Base-by-base conservation (phyloP, 2,888 invertebrate genomes). In the Pyrgus malvae region DNA sequence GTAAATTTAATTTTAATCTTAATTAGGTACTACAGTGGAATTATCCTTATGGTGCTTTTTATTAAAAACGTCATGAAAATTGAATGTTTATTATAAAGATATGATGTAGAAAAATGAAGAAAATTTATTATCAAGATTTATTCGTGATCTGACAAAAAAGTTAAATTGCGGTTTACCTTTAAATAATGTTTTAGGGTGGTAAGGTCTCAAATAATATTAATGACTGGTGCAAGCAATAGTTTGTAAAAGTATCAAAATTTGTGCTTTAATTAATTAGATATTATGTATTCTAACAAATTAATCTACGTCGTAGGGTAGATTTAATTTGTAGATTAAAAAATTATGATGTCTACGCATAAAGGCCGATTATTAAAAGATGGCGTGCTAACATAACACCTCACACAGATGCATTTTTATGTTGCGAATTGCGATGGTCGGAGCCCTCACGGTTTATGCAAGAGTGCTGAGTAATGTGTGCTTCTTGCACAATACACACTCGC, bases 21-120 rank as follows among this genome's bases (percentile, higher is more conserved):
- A 5, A 27, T 25, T 3, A 33, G 41, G 21, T 33, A 42, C 14
- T 29, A 41, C 16, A 27, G n/a, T 41, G 49, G 49, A 33, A 49
- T 23, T 31, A 21, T 25, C 31, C 11, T 41, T n/a, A 44, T 27
- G 27, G 35, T 51, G 35, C 23, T n/a, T 42, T 41, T 17, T 25
- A 19, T 42, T 14, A 19, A 23, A 41, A 51, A 42, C 25, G 2
- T 25, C 19, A 44, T 14, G 35, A 33, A 51, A 44, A 21, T 40
- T 40, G 21, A 11, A 21, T 40, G n/a, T 7, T 6, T 4, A 6
- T 21, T 49, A 31, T 11, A 50, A 50, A 42, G 42, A 42, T 42
- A 50, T 33, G 33, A 42, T 48, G 11, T 25, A 25, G 25, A 37
- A 23, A 23, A 21, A 23, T 31, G 14, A 41, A 14, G 40, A 49